phyloP scores from a whole-genome alignment of 2,888 invertebrate species.

The Dexiosoma caninum region DNA sequence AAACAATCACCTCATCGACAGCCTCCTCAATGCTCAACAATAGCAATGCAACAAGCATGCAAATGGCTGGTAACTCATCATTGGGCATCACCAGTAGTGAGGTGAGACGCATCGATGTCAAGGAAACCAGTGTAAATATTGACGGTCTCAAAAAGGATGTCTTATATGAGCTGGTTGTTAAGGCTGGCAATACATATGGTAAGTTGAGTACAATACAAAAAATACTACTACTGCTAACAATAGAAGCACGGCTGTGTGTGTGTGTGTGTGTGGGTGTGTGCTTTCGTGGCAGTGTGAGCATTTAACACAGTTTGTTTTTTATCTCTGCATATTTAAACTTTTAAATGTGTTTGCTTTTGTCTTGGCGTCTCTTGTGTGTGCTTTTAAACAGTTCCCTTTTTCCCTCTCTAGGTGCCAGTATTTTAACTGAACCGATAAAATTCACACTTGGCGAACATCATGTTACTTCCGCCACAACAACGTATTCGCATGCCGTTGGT shows the following conservation, averaged over 20 bases:
- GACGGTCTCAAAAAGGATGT: constrained; percentile 85
- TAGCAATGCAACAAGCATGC: constrained; percentile 74
- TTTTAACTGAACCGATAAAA: constrained; percentile 84
- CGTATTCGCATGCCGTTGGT: constrained; percentile 76
- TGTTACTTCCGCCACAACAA: constrained; percentile 82
- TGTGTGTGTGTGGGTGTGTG: background rate
- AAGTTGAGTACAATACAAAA: constrained; percentile 67
- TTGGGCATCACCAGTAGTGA: constrained; percentile 76
- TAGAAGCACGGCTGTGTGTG: background rate
- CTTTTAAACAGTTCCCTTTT: background rate
- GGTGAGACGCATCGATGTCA: constrained; percentile 85
- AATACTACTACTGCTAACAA: background rate
- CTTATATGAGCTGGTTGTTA: constrained; percentile 88
- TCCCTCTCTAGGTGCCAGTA: constrained; percentile 82
- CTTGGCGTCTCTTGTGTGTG: background rate
- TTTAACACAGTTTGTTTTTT: background rate
- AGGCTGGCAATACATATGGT: constrained; percentile 88
- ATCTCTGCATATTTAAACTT: background rate
- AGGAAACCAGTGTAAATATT: constrained; percentile 84
- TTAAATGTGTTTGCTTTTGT: background rate
- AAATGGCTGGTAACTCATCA: constrained; percentile 55
- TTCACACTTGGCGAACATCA: constrained; percentile 88
- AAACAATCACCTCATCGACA: background rate
- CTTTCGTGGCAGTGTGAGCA: background rate
- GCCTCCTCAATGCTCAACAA: background rate